Evolutionary conservation across 2,113 vertebrate species (phyloP).

Genomic region (Campylomormyrus tamandua): DNA sequence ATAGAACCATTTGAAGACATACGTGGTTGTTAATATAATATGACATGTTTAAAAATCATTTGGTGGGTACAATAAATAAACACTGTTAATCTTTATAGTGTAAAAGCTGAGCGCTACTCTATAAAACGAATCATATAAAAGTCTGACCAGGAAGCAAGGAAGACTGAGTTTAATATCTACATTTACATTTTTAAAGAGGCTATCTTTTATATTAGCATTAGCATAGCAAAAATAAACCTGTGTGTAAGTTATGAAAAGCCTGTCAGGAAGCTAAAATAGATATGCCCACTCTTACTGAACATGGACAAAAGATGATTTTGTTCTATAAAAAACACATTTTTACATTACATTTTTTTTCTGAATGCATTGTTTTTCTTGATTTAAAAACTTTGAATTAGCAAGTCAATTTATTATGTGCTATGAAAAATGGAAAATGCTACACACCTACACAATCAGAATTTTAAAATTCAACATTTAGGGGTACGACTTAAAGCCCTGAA

Average conservation of each 20-base stretch:
- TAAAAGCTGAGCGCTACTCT: not conserved
- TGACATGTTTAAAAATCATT: not conserved
- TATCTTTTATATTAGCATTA: not conserved
- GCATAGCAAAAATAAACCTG: not conserved
- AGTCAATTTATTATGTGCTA: not conserved
- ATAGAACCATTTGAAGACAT: not conserved
- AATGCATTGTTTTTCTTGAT: not conserved
- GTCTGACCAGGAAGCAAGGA: not conserved
- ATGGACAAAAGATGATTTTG: not conserved
- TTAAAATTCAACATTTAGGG: not conserved
- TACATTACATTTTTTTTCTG: not conserved
- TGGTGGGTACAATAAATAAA: slow-evolving; percentile 1
- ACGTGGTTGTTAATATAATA: not conserved
- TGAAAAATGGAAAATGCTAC: not conserved
- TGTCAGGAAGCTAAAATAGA: not conserved
- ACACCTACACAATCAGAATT: not conserved
- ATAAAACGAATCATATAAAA: not conserved
- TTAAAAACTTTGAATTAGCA: not conserved
- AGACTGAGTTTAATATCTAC: not conserved
- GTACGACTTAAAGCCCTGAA: not conserved
- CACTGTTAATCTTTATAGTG: not conserved
- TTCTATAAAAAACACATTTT: not conserved
- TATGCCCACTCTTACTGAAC: not conserved
- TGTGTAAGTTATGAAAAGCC: not conserved
- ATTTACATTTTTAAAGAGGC: not conserved